Evolutionary conservation across 2,888 invertebrate genomes (phyloP), one percentile per base, ranked within the genome.

Genomic region (Tromatobia lineatoria): DNA sequence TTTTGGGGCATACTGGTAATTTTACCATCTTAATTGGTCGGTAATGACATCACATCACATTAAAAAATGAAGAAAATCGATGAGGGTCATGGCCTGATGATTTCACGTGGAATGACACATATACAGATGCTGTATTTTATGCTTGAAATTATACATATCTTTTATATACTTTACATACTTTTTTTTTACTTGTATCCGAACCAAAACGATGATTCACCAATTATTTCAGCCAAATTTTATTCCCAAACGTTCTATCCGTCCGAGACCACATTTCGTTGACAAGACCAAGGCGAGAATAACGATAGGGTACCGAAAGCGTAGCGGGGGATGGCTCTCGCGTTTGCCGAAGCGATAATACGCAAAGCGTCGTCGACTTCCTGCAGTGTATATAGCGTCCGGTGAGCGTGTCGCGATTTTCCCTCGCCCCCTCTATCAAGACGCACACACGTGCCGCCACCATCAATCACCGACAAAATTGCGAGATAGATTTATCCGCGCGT

Each of bases 381-480:
- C 25, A 42, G 42, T 50, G 66, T 20, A 64, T 57, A 23, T 34
- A 52, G 50, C 52, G 69, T 83, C 69, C 79, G 78, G 61, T 74
- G 69, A 83, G 57, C 79, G 42, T 64, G 78, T 79, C 42, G 71
- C 77, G 59, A 77, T 73, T 77, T 61, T 45, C 61, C n/a, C 23
- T 25, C 20, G 34, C 69, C 25, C 66, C 15, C 23, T 61, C 34
- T 61, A 45, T 34, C 34, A 23, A 38, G 23, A 70, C 61, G 29
- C 54, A 45, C 42, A 20, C 82, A 75, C 82, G 78, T 79, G 82
- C 79, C 79, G 70, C 34, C 47, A 15, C 82, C 69, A 83, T 83
- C 79, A 83, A 79, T 83, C 78, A 83, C 78, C 61, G 57, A 75
- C 54, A 29, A 82, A 82, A 82, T 73, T 70, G 79, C 82, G 70